phyloP scores from a whole-genome alignment of 2,888 invertebrate species.

The Cheilosia soror region DNA sequence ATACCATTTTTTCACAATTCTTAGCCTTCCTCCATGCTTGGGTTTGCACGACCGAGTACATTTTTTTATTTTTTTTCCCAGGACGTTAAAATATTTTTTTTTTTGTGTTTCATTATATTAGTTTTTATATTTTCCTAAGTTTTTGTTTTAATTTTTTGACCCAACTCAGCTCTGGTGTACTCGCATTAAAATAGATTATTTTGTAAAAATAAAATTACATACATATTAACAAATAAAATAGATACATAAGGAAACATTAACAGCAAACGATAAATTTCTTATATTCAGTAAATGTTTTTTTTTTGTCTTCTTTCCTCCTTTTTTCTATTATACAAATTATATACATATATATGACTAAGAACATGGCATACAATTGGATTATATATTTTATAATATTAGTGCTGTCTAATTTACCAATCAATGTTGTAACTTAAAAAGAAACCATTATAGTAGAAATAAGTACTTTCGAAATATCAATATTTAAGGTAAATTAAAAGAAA shows the following conservation, averaged over 20 bases:
- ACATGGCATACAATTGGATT: slow-evolving; percentile 58
- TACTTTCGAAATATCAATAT: slow-evolving; percentile 58
- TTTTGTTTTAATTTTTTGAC: too few species aligned
- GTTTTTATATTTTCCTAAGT: too few species aligned
- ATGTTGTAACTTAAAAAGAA: slow-evolving; percentile 62
- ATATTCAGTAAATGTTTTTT: not conserved
- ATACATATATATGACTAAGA: slow-evolving; percentile 27
- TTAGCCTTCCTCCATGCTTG: too few species aligned
- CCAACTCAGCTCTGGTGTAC: too few species aligned
- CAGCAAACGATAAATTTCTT: not conserved
- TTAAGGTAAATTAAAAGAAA: slow-evolving; percentile 40
- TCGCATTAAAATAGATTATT: not conserved
- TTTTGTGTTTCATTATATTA: too few species aligned
- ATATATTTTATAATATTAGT: slow-evolving; percentile 49
- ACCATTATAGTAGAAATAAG: slow-evolving; percentile 53
- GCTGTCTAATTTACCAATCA: slow-evolving; percentile 56
- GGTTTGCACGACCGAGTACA: too few species aligned
- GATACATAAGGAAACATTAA: not conserved
- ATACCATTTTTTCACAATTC: too few species aligned
- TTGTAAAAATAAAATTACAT: not conserved
- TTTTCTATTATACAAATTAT: not conserved
- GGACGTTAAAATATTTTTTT: too few species aligned
- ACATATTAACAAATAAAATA: not conserved
- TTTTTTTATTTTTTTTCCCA: too few species aligned
- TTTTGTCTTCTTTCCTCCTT: not conserved